Percentiles rank a stretch among this genome's conserved stretches.
Evolutionary conservation across 2,797 vertebrate genomes (phyloP).

Genomic region (Erpetoichthys calabaricus): DNA sequence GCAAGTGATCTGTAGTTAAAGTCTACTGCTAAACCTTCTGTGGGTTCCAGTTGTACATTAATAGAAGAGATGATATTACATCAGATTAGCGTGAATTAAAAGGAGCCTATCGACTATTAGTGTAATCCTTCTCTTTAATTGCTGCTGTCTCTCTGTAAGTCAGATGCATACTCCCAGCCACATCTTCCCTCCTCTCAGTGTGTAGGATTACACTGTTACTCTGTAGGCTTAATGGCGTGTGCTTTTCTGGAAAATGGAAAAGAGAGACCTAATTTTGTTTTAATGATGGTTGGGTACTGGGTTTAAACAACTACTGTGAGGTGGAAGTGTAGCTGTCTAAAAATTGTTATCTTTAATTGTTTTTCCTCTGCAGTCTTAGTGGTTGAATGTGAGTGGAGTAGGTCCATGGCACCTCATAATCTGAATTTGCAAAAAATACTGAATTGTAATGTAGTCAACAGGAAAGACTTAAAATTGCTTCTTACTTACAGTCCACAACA

Average conservation of each 20-base stretch:
- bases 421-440: no score
- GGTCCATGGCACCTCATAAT: no score
- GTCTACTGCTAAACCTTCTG: slow-evolving; percentile 18
- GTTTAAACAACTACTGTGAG: no score
- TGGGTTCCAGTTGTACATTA: slow-evolving; percentile 38
- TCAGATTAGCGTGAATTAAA: slow-evolving; percentile 57
- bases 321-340: no score
- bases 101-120: slow-evolving; percentile 46
- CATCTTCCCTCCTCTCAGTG: slow-evolving; percentile 41
- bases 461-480: no score
- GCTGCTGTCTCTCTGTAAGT: slow-evolving; percentile 44
- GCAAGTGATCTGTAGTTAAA: slow-evolving; percentile 43
- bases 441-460: no score
- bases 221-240: slow-evolving; percentile 44
- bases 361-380: no score
- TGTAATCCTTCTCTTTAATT: slow-evolving; percentile 61
- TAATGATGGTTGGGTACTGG: no score
- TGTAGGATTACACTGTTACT: slow-evolving; percentile 55
- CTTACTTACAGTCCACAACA: no score
- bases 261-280: no score
- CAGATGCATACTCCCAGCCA: slow-evolving; percentile 43
- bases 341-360: no score
- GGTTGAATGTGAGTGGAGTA: no score
- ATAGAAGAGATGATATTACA: slow-evolving; percentile 51
- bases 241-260: background rate